Base-by-base conservation (phyloP, 2,797 vertebrate species). In the Leuciscus waleckii region DNA sequence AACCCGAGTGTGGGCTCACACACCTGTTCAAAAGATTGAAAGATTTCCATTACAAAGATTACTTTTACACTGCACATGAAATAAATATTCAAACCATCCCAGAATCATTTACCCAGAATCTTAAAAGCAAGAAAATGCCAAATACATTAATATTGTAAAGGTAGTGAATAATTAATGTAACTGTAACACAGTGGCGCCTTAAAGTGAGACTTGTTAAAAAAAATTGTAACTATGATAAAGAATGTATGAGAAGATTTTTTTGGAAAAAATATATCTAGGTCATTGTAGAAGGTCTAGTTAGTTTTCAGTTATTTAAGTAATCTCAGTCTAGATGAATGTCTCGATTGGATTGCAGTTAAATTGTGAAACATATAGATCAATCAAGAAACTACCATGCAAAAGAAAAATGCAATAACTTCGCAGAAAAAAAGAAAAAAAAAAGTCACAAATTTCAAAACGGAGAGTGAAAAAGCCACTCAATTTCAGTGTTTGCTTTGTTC, bases 11-110 rank as follows among this genome's bases (percentile, higher is more conserved):
- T 39, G 68, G n/a, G 54, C 43, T 32, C 46, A 51, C 61, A 63
- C 23, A 76, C 35, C 61, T 68, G 32, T 63, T 58, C 23, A 51
- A 51, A 7, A 65, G 14, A 49, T 5, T 26, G 17, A 68, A 63
- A 56, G 19, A 26, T 21, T 17, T 26, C 21, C 13, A 39, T 49
- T 63, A 76, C 43, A 69, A 2, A 67, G 65, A 73, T 32, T 32
- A 81, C 63, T 83, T 69, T 41, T 56, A 37, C 23, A 77, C 37
- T 68, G 39, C n/a, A 54, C 26, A 23, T 65, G 19, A 73, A 35
- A 85, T 75, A 81, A 83, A 85, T 77, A 83, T 80, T 83, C 58
- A 84, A 61, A 58, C 70, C 23, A n/a, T 39, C 19, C 39, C 67
- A 43, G 56, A 61, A 61, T 35, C n/a, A 69, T 80, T 56, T 26